Base-by-base conservation (phyloP, 2,888 invertebrate species). In the Gryllus longicercus region DNA sequence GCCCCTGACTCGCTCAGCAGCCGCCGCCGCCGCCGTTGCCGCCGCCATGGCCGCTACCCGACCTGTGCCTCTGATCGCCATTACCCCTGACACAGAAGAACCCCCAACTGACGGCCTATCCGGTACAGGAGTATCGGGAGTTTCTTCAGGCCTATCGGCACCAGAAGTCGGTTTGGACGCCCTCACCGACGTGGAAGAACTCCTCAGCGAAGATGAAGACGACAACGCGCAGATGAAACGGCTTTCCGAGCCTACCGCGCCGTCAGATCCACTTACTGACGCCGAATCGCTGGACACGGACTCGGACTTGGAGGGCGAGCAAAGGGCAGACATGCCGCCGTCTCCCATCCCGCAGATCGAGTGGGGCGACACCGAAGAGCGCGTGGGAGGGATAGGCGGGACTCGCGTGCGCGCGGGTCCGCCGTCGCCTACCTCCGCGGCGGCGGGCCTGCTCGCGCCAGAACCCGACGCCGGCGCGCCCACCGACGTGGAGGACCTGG, bases 41-140 rank as follows among this genome's bases (percentile, higher is more conserved):
- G 25, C 38, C 38, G 23, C 76, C 23, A 76, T 76, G 76, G 76
- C 76, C 23, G 23, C 23, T 16, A 16, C 23, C 16, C 25, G 50
- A 77, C 82, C 83, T 75, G 77, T 87, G 50, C 87, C 87, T 49
- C 63, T 85, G 80, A 88, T 88, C 79, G 86, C 87, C 18, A 86
- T 88, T 74, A 87, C 87, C 4, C 83, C 86, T 11, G 87, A 87
- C 80, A 25, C n/a, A 18, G 23, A 76, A n/a, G 74, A 74, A 74
- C 77, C 25, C 25, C 63, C 63, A 5, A 63, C 63, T 14, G 63
- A 63, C 63, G 63, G 63, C 16, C 63, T 63, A n/a, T 63, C 63
- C 63, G n/a, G 12, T 5, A 63, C 63, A 18, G 63, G 63, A 4
- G 14, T 63, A 18, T 63, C 77, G 63, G 63, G 63, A 63, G 14